A percentile compares a stretch with the other conserved stretches of the same genome.
Conservation (phyloP, 2,888 invertebrate genomes). For the Meteorus cinctellus region DNA sequence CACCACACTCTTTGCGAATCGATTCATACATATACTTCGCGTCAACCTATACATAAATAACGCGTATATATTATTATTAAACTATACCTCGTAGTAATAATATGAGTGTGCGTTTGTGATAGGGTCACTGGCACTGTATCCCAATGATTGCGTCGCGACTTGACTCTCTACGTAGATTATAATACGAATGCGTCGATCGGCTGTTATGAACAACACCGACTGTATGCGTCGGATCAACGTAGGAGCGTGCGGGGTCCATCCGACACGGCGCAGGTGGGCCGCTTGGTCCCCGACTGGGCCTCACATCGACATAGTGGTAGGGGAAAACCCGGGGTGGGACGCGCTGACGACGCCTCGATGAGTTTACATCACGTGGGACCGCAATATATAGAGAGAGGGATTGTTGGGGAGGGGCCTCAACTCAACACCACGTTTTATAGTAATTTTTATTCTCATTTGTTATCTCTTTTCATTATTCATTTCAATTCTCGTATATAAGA, state of each 20-base stretch:
- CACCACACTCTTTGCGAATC: not conserved
- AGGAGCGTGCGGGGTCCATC: conserved; percentile 66
- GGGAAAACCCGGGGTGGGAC: conserved; percentile 54
- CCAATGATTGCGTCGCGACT: conserved; percentile 10
- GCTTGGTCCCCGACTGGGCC: conserved; percentile 52
- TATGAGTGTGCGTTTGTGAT: not conserved
- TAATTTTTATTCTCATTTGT: not conserved
- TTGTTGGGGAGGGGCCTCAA: conserved; percentile 62
- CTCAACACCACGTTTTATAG: conserved; percentile 3
- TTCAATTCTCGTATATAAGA: not conserved
- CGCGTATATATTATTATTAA: not conserved
- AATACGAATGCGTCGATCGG: conserved; percentile 25
- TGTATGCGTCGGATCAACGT: conserved; percentile 60
- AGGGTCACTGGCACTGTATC: conserved; percentile 19
- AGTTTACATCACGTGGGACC: conserved; percentile 44
- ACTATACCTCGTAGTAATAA: not conserved
- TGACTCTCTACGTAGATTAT: not conserved
- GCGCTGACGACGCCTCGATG: conserved; percentile 43
- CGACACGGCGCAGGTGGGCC: conserved; percentile 65
- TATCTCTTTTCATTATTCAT: not conserved
- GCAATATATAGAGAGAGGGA: conserved; percentile 53
- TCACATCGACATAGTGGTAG: conserved; percentile 50
- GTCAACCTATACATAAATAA: not conserved
- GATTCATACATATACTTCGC: not conserved
- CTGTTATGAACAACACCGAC: conserved; percentile 60